Percentiles rank a stretch among this genome's conserved stretches.
These are phyloP conservation scores for Callimorpha dominula DNA, from an alignment of 2,888 invertebrate species.

Conservation along the genomic window DNA sequence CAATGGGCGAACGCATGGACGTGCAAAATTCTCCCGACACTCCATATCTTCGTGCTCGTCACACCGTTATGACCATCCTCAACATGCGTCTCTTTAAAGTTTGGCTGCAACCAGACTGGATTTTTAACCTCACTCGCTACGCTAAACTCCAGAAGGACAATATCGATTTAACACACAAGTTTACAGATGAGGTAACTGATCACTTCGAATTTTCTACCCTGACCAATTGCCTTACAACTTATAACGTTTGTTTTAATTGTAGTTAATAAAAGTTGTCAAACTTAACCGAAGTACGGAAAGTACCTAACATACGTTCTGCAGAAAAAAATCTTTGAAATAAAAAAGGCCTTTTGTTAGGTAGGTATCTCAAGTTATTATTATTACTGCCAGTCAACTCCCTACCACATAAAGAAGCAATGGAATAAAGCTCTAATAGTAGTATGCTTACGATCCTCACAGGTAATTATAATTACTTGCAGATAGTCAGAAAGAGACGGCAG, in stretches of 20 bases:
- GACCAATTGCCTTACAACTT: not conserved
- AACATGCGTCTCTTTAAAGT: constrained; percentile 82
- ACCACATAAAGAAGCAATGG: no score
- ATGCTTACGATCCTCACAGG: no score
- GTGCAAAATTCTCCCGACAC: constrained; percentile 85
- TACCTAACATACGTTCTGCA: not conserved
- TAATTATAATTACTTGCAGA: constrained; percentile 56
- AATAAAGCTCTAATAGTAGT: no score
- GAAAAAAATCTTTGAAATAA: no score
- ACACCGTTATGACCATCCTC: constrained; percentile 77
- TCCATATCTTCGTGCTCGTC: constrained; percentile 87
- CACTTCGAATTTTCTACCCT: not conserved
- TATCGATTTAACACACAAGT: constrained; percentile 88
- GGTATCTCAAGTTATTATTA: no score
- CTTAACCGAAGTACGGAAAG: not conserved
- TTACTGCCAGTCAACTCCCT: no score
- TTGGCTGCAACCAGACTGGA: constrained; percentile 89
- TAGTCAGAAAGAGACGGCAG: constrained; percentile 70
- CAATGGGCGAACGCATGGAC: constrained; percentile 90
- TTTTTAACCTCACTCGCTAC: constrained; percentile 86
- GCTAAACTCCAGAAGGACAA: constrained; percentile 86
- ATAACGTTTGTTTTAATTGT: not conserved
- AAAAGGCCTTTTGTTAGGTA: no score
- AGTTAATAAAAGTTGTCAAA: not conserved
- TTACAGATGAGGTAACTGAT: constrained; percentile 79